Base-by-base conservation (phyloP, 1,140 invertebrate species). In the Dinoponera quadriceps region DNA sequence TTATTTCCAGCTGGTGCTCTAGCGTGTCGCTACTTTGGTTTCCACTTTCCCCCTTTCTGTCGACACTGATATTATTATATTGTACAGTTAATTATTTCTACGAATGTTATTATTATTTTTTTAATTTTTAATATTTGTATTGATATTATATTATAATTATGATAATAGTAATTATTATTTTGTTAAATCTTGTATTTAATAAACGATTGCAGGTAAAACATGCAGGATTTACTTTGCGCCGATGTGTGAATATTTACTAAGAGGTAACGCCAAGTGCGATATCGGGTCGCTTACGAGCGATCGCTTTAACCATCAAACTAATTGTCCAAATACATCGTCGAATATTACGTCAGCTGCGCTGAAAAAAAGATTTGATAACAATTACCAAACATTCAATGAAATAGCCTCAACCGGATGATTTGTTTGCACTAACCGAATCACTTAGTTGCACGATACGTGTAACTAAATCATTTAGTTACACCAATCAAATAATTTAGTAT, bases 101-200 rank as follows among this genome's bases (percentile, higher is more conserved):
- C 11, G 65, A 86, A 72, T 63, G 54, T 83, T 78, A 63, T 73
- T 85, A 83, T 60, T 83, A 69, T 80, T 68, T 65, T 48, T 82
- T 38, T 54, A 33, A 48, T 65, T 66, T 44, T 55, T 25, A 66
- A 49, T 62, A 85, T 68, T 85, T 84, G 27, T 60, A 89, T 77
- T 84, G 38, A 44, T 44, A 85, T 86, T 84, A 84, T 85, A 69
- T 74, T 83, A 66, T 25, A 71, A 86, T 82, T 55, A 82, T 85
- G 68, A 84, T 82, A 27, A 87, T 71, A 72, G 55, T 77, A 83
- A 85, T 87, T 80, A 85, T 87, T 84, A 77, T 87, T 60, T 85
- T 89, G 80, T 90, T 90, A 87, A 89, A 80, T 90, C 55, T 77
- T 80, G 49, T 89, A 89, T 84, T 88, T 85, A 90, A 90, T 90